Percentiles rank a stretch among this genome's conserved stretches.
These are phyloP conservation scores for Pycnomerus fuliginosus DNA, from an alignment of 2,888 invertebrate genomes.

Conservation along the genomic window DNA sequence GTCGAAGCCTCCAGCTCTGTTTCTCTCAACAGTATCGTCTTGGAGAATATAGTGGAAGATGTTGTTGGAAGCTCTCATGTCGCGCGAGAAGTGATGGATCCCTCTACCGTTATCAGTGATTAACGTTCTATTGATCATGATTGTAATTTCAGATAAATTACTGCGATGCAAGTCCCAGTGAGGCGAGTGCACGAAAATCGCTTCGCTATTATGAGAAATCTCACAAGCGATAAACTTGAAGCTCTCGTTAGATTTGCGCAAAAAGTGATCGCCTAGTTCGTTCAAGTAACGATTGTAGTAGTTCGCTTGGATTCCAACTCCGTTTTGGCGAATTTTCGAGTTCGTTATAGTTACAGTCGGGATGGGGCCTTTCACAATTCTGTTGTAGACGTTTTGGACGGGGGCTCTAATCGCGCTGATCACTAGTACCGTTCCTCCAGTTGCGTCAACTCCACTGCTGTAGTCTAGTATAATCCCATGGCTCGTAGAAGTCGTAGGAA, in stretches of 20 bases:
- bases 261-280: conserved; percentile 80
- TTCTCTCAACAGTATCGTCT: conserved; percentile 83
- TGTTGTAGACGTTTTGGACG: conserved; percentile 69
- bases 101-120: conserved; percentile 88
- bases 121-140: conserved; percentile 82
- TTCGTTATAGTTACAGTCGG: conserved; percentile 72
- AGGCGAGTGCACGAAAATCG: conserved; percentile 79
- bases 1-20: conserved; percentile 83
- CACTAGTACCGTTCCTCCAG: conserved; percentile 80
- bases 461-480: conserved; percentile 80
- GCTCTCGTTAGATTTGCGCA: conserved; percentile 85
- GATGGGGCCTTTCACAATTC: conserved; percentile 75
- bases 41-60: conserved; percentile 92
- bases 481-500: conserved; percentile 85
- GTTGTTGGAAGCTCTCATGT: conserved; percentile 94
- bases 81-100: conserved; percentile 85
- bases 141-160: conserved; percentile 86
- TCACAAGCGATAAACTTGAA: conserved; percentile 78
- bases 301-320: conserved; percentile 75
- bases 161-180: conserved; percentile 83
- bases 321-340: conserved; percentile 77
- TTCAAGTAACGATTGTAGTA: conserved; percentile 89
- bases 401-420: conserved; percentile 74
- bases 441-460: conserved; percentile 72
- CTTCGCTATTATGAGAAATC: conserved; percentile 81